Evolutionary conservation across 2,888 invertebrate species (phyloP).

Genomic region (Drosophila siamana): DNA sequence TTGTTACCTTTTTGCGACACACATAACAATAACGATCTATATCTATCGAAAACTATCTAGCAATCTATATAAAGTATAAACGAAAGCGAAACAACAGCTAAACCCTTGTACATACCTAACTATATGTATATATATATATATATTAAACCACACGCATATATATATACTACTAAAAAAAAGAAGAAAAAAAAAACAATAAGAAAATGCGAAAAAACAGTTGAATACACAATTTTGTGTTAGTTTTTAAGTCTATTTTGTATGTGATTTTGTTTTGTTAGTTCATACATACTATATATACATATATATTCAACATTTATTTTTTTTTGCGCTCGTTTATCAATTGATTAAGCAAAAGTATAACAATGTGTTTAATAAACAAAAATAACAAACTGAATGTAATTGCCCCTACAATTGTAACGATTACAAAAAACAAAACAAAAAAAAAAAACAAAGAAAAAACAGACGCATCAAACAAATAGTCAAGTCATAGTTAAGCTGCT

Average conservation of each 20-base stretch:
- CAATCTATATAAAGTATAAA: constrained; percentile 19
- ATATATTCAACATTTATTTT: constrained; percentile 15
- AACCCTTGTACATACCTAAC: constrained; percentile 42
- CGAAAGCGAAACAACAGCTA: constrained; percentile 8
- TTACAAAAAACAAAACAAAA: not conserved
- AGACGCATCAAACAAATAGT: constrained; percentile 12
- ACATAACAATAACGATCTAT: constrained; percentile 2
- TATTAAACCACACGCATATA: constrained; percentile 6
- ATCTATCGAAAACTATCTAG: not conserved
- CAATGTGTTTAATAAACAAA: constrained; percentile 30
- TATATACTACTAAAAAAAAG: not conserved
- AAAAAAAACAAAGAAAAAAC: not conserved
- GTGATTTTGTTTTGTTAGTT: constrained; percentile 41
- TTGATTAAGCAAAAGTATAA: constrained; percentile 8
- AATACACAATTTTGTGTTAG: constrained; percentile 18
- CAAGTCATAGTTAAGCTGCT: constrained; percentile 1
- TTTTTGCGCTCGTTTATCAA: constrained; percentile 22
- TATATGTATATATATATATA: constrained; percentile 22
- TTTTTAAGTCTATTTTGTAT: constrained; percentile 27
- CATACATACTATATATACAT: not conserved
- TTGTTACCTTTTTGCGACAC: constrained; percentile 8
- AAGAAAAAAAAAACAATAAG: not conserved
- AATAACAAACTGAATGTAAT: constrained; percentile 3
- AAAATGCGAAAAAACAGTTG: constrained; percentile 5
- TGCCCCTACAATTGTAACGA: constrained; percentile 11